phyloP scores from a whole-genome alignment of 2,113 vertebrate species.

The Phoxinus phoxinus region DNA sequence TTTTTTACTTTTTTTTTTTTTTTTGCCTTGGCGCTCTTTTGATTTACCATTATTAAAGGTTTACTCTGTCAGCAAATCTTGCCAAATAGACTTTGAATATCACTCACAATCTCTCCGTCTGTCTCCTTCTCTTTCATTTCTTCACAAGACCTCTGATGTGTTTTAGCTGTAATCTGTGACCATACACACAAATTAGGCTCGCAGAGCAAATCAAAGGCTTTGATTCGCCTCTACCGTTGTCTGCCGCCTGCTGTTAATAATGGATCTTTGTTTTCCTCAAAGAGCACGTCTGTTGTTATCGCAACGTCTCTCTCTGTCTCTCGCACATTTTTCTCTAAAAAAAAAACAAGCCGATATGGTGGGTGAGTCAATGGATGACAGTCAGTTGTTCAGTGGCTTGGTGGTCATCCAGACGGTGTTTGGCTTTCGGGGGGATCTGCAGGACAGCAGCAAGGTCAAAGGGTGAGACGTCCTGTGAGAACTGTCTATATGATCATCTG shows the following conservation, averaged over 20 bases:
- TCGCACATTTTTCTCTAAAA: constrained; percentile 2
- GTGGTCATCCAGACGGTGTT: constrained; percentile 35
- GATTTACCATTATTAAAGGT: neutral
- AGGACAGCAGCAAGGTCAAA: constrained; percentile 49
- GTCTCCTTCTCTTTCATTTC: neutral
- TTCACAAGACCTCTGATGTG: neutral
- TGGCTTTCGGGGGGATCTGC: constrained; percentile 20
- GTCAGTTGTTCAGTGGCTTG: constrained; percentile 42
- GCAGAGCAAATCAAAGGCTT: constrained; percentile 12
- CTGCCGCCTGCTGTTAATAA: constrained; percentile 35
- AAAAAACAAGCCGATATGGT: neutral
- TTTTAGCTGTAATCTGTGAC: constrained; percentile 32
- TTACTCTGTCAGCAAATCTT: neutral
- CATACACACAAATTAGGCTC: neutral
- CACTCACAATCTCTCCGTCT: neutral
- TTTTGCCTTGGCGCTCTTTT: neutral
- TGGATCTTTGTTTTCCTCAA: constrained; percentile 43
- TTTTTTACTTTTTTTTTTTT: no score
- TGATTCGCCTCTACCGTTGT: neutral
- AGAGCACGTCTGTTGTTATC: constrained; percentile 31
- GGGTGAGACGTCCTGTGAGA: constrained; percentile 49
- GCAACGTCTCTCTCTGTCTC: constrained; percentile 10
- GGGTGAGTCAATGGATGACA: constrained; percentile 16
- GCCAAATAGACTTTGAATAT: neutral
- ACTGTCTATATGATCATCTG: constrained; percentile 26